phyloP scores from a whole-genome alignment of 2,113 vertebrate species.

The Bos indicus region DNA sequence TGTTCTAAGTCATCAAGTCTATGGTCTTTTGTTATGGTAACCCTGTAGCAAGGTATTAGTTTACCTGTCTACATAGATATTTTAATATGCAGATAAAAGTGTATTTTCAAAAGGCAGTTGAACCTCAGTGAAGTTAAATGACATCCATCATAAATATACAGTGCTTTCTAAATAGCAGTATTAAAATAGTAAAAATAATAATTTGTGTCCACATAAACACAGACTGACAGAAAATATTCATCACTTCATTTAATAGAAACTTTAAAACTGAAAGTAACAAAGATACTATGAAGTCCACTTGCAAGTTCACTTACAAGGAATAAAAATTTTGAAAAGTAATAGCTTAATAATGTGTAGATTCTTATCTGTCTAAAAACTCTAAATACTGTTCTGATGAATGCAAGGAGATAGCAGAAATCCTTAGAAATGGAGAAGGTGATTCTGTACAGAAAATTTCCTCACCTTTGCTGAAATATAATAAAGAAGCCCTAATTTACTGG shows the following conservation, averaged over 20 bases:
- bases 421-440: not conserved
- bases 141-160: not conserved
- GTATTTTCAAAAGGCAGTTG: not conserved
- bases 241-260: not conserved
- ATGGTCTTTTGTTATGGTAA: not conserved
- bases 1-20: not conserved
- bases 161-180: not conserved
- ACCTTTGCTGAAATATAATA: not conserved
- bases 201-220: not conserved
- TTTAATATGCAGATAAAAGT: not conserved
- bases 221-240: not conserved
- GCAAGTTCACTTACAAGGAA: not conserved
- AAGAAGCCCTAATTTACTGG: not conserved
- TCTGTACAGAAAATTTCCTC: not conserved
- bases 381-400: not conserved
- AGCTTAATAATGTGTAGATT: not conserved
- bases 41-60: not conserved
- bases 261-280: not conserved
- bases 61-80: not conserved
- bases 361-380: not conserved
- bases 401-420: not conserved
- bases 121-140: not conserved
- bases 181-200: not conserved
- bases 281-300: not conserved
- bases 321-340: not conserved